phyloP scores from a whole-genome alignment of 2,888 invertebrate species.

The Lycia hirtaria region DNA sequence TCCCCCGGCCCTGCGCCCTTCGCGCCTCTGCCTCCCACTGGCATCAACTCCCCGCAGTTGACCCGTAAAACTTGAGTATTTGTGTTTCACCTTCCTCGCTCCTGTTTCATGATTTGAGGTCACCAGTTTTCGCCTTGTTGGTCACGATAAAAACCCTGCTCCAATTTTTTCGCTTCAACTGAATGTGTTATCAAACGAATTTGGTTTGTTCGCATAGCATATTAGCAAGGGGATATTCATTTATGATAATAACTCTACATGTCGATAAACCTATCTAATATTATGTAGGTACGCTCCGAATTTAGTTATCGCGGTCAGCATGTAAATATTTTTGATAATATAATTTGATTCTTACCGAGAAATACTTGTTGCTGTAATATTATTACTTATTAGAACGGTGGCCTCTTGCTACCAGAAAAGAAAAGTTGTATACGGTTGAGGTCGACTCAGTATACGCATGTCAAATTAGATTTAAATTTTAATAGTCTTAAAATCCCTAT shows the following conservation, averaged over 20 bases:
- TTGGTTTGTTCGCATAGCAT: slow-evolving; percentile 26
- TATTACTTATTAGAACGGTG: slow-evolving; percentile 62
- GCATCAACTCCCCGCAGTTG: slow-evolving; percentile 55
- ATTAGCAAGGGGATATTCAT: slow-evolving; percentile 26
- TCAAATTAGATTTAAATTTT: slow-evolving; percentile 54
- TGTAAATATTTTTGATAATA: background rate
- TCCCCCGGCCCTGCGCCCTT: slow-evolving; percentile 72
- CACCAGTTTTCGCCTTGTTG: slow-evolving; percentile 48
- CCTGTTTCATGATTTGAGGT: slow-evolving; percentile 68
- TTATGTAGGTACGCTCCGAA: background rate
- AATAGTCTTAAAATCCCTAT: background rate
- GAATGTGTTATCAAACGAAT: slow-evolving; percentile 25
- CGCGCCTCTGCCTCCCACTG: slow-evolving; percentile 63
- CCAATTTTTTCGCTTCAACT: slow-evolving; percentile 31
- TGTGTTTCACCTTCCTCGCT: slow-evolving; percentile 68
- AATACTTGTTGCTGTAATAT: slow-evolving; percentile 30
- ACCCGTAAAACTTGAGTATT: slow-evolving; percentile 79
- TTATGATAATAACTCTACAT: slow-evolving; percentile 21
- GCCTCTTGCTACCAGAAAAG: slow-evolving; percentile 56
- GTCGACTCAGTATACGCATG: slow-evolving; percentile 53
- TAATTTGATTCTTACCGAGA: slow-evolving; percentile 6
- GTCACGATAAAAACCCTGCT: slow-evolving; percentile 35
- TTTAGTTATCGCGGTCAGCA: background rate
- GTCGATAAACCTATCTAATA: background rate
- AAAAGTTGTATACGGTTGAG: slow-evolving; percentile 66